Evolutionary conservation across 2,113 vertebrate species (phyloP).

Genomic region (Spheniscus mendiculus): DNA sequence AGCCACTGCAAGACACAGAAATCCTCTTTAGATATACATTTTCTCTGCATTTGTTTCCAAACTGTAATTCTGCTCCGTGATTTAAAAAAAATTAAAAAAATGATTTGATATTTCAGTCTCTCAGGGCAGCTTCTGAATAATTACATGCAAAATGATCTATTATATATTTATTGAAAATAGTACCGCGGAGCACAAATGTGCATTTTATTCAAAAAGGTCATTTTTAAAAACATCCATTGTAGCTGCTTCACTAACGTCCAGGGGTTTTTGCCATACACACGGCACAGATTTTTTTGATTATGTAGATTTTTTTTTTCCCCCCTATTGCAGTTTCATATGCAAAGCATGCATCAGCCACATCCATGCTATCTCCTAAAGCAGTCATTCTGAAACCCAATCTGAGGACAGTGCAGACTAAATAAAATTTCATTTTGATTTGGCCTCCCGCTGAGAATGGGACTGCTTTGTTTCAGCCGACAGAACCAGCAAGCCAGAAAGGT

Average conservation of each 20-base stretch:
- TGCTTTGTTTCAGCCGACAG: slow-evolving; percentile 87
- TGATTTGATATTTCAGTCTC: background rate
- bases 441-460: slow-evolving; percentile 89
- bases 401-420: slow-evolving; percentile 91
- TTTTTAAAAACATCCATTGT: slow-evolving; percentile 57
- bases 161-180: slow-evolving; percentile 47
- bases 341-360: slow-evolving; percentile 85
- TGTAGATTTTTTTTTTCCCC: slow-evolving; percentile 77
- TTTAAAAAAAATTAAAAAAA: background rate
- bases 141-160: slow-evolving; percentile 37
- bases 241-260: slow-evolving; percentile 58
- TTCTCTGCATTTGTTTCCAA: slow-evolving; percentile 45
- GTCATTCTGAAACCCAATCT: slow-evolving; percentile 90
- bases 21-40: background rate
- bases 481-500: slow-evolving; percentile 88
- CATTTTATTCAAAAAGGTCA: slow-evolving; percentile 48
- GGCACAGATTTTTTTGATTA: slow-evolving; percentile 85
- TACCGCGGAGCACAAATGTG: background rate
- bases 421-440: slow-evolving; percentile 92
- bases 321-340: slow-evolving; percentile 86
- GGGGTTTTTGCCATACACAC: slow-evolving; percentile 71
- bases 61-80: slow-evolving; percentile 1
- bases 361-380: slow-evolving; percentile 85
- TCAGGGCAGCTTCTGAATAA: slow-evolving; percentile 3
- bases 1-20: slow-evolving; percentile 15